phyloP scores from a whole-genome alignment of 2,888 invertebrate species.

The Atrina japonica region DNA sequence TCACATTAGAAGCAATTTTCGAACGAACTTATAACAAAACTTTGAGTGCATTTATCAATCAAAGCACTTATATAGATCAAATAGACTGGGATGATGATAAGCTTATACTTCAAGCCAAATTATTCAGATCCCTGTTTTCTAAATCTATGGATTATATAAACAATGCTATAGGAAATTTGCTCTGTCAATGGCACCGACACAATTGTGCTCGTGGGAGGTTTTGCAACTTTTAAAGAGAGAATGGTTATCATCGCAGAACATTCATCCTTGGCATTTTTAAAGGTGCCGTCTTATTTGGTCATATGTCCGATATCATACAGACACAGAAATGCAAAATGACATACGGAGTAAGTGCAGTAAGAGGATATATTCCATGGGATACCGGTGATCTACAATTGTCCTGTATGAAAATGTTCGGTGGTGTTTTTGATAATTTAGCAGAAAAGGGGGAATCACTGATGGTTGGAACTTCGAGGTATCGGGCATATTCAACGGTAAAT shows the following conservation, averaged over 20 bases:
- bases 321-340: constrained; percentile 11
- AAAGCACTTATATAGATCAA: neutral
- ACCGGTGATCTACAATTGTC: too few relatives aligned
- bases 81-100: neutral
- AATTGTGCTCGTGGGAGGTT: constrained; percentile 19
- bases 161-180: neutral
- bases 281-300: constrained; percentile 21
- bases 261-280: constrained; percentile 14
- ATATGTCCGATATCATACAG: neutral
- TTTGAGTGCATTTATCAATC: neutral
- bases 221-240: constrained; percentile 1
- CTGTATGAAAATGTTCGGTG: too few relatives aligned
- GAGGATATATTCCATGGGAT: neutral
- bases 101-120: constrained; percentile 1
- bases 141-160: constrained; percentile 6
- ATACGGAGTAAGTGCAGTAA: constrained; percentile 7
- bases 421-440: constrained; percentile 15
- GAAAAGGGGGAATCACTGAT: neutral
- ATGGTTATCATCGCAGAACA: constrained; percentile 3
- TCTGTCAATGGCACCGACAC: neutral
- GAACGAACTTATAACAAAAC: neutral
- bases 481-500: neutral
- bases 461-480: neutral
- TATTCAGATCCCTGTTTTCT: constrained; percentile 6
- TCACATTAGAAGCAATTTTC: neutral